phyloP scores from a whole-genome alignment of 2,888 invertebrate species.

The Thumatha senex region DNA sequence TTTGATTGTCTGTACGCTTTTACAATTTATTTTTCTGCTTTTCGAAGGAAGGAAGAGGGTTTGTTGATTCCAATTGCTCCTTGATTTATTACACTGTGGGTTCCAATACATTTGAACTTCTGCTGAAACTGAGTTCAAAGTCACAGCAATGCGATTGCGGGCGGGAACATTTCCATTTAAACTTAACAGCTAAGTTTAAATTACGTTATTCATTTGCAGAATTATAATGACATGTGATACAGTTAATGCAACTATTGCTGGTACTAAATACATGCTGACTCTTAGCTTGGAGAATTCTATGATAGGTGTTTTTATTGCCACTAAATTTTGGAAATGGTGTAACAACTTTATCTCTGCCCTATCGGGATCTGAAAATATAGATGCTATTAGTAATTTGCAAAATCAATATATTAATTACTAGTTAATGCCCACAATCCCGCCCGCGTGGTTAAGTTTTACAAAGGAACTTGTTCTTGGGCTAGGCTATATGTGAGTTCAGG shows the following conservation, averaged over 20 bases:
- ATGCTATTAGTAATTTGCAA: neutral
- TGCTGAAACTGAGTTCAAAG: neutral
- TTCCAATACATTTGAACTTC: neutral
- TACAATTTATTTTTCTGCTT: no score
- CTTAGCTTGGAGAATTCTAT: neutral
- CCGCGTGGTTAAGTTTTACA: no score
- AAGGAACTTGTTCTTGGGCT: no score
- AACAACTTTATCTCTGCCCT: neutral
- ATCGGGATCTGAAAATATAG: neutral
- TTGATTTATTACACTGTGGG: no score
- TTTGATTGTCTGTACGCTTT: no score
- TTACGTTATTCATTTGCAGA: neutral
- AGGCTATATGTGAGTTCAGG: no score
- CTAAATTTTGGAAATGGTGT: neutral
- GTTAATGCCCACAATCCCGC: no score
- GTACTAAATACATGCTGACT: neutral
- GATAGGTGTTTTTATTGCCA: conserved; percentile 5
- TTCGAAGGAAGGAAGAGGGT: no score
- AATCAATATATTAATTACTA: neutral
- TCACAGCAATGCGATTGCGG: no score
- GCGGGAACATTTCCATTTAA: no score
- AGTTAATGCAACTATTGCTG: neutral
- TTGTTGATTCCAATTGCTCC: no score
- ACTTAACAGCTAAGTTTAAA: neutral
- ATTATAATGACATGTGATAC: neutral